Evolutionary conservation across 2,797 vertebrate genomes (phyloP).

Genomic region (Sebastes dallii): DNA sequence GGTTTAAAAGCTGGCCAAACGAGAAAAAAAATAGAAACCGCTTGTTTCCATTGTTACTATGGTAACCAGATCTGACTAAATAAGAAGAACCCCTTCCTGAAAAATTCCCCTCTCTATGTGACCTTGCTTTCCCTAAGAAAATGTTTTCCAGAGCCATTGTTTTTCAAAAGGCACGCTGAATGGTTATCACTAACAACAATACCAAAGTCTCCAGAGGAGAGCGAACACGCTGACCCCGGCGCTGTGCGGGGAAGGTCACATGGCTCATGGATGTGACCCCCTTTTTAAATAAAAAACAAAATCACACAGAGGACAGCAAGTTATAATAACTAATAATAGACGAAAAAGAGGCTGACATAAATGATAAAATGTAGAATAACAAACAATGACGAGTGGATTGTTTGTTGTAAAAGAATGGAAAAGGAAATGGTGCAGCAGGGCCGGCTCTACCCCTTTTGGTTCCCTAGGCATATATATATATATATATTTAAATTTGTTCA

Average conservation of each 20-base stretch:
- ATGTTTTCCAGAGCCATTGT: constrained; percentile 47
- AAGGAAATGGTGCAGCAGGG: background rate
- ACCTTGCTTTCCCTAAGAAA: constrained; percentile 34
- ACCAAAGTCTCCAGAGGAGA: constrained; percentile 18
- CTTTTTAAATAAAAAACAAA: background rate
- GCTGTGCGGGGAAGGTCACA: constrained; percentile 12
- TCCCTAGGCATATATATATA: no score
- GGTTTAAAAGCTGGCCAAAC: background rate
- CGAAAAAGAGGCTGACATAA: background rate
- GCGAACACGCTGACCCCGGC: constrained; percentile 5
- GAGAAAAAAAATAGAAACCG: background rate
- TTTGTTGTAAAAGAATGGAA: background rate
- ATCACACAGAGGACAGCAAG: background rate
- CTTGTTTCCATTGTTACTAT: constrained; percentile 27
- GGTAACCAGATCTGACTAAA: constrained; percentile 19
- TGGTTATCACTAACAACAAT: constrained; percentile 43
- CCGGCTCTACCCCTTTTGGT: no score
- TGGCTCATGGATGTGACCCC: constrained; percentile 33
- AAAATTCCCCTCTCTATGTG: constrained; percentile 24
- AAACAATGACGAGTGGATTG: background rate
- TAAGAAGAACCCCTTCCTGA: constrained; percentile 42
- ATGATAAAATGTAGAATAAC: constrained; percentile 26
- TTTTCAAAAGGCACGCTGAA: constrained; percentile 23
- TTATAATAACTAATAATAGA: constrained; percentile 32
- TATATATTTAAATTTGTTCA: no score